Conservation (phyloP, 2,113 vertebrate genomes). For the Dipodomys stephensi region DNA sequence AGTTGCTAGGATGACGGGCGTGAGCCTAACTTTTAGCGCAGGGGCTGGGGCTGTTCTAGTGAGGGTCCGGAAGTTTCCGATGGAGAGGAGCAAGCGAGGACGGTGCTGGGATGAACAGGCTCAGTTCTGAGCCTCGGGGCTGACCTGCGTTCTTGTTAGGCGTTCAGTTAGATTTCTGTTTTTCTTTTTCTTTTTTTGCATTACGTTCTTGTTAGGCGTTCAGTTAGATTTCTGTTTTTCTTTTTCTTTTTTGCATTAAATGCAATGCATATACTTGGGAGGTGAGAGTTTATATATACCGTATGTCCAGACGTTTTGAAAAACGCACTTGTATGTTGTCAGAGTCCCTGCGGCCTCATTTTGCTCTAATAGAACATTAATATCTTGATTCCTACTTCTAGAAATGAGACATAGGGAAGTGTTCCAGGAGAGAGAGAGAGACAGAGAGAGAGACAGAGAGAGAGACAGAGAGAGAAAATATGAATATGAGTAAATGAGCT, state of each 20-base stretch:
- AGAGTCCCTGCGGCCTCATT: slow-evolving; percentile 43
- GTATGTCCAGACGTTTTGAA: slow-evolving; percentile 60
- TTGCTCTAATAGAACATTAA: slow-evolving; percentile 57
- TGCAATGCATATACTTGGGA: slow-evolving; percentile 54
- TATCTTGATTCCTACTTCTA: slow-evolving; percentile 64
- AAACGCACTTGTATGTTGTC: slow-evolving; percentile 55
- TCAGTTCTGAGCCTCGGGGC: slow-evolving; percentile 5
- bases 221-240: not conserved
- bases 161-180: not conserved
- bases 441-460: not conserved
- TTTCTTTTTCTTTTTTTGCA: not conserved
- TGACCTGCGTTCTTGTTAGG: slow-evolving; percentile 56
- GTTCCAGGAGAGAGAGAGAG: slow-evolving; percentile 30
- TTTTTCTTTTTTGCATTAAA: not conserved
- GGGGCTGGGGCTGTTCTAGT: not conserved
- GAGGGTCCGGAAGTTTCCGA: not conserved
- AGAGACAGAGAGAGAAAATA: too few relatives aligned
- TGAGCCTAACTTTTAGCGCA: not conserved
- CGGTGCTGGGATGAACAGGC: not conserved
- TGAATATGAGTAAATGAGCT: not conserved
- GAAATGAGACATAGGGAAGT: slow-evolving; percentile 59
- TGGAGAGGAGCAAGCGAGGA: not conserved
- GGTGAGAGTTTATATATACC: slow-evolving; percentile 20
- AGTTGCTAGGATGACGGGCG: too few relatives aligned
- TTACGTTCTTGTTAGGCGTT: slow-evolving; percentile 56